Base-by-base conservation (phyloP, 2,797 vertebrate genomes). In the Acipenser transmontanus region DNA sequence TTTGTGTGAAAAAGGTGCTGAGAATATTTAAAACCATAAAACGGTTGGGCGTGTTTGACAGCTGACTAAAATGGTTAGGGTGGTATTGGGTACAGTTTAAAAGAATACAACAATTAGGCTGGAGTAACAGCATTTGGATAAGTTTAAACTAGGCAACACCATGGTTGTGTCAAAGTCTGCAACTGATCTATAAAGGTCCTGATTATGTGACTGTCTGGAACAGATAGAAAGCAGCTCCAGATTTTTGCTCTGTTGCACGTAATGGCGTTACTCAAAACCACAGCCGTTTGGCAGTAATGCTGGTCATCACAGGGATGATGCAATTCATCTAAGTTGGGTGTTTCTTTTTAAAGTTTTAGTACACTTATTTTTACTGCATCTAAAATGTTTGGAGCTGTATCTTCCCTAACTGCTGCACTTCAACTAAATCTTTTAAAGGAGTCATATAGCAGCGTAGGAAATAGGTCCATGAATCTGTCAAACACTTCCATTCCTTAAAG, bases 1-100 rank as follows among this genome's bases (percentile, higher is more conserved):
- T 17, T 17, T 8, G 60, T 61, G 60, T 61, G 60, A 61, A 47
- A 10, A 61, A 61, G 60, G 60, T 61, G 13, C 60, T 20, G 60
- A 20, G 17, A 61, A 61, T n/a, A 10, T 61, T 17, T 61, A 14
- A 61, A 34, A 13, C 7, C 17, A 6, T 61, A 17, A 61, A 34
- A n/a, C 17, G 47, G 13, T 10, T 61, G 60, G 14, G 60, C 34
- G 60, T 34, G 34, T 8, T 17, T 61, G 17, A 61, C 9, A 34
- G 8, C 60, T 47, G 17, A 61, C 60, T 34, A 34, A 34, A 34
- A 34, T 34, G 4, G 34, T 34, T 34, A 34, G 34, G 34, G 34
- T 34, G 34, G 34, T 34, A 34, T 34, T 34, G 34, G 34, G 34
- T 34, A 34, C 2, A 34, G 34, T 34, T 4, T 34, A 34, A 34